A percentile compares a stretch with the other conserved stretches of the same genome.
Evolutionary conservation across 2,888 invertebrate species (phyloP).

Genomic region (Lordiphosa andalusiaca): DNA sequence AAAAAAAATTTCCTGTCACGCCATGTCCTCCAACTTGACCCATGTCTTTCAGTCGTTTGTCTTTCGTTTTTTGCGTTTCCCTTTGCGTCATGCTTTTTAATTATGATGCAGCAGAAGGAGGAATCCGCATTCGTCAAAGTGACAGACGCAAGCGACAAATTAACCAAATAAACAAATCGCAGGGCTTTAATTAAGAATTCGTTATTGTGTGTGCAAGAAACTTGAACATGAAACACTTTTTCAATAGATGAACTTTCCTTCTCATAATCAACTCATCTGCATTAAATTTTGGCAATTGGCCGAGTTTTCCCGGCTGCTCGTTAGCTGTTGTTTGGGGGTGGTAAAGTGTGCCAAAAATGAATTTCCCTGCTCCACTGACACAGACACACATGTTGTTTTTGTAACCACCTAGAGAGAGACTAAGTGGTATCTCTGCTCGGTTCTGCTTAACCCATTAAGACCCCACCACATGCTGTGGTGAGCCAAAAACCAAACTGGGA

Average conservation of each 20-base stretch:
- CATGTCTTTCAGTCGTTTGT: slow-evolving; percentile 40
- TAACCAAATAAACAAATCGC: slow-evolving; percentile 69
- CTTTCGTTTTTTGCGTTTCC: slow-evolving; percentile 24
- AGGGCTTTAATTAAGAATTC: slow-evolving; percentile 57
- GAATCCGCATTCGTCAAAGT: slow-evolving; percentile 71
- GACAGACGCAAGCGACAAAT: slow-evolving; percentile 58
- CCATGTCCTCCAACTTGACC: slow-evolving; percentile 66
- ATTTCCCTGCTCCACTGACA: slow-evolving; percentile 53
- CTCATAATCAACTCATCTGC: slow-evolving; percentile 72
- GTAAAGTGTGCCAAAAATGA: slow-evolving; percentile 63
- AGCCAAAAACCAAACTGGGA: slow-evolving; percentile 49
- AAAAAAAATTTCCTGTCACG: too few relatives aligned
- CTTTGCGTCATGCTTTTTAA: slow-evolving; percentile 64
- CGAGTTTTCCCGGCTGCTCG: slow-evolving; percentile 56
- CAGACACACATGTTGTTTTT: slow-evolving; percentile 52
- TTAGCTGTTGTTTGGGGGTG: slow-evolving; percentile 43
- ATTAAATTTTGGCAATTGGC: slow-evolving; percentile 67
- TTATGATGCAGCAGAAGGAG: slow-evolving; percentile 71
- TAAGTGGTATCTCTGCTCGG: slow-evolving; percentile 49
- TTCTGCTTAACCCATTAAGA: slow-evolving; percentile 67
- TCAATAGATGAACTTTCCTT: slow-evolving; percentile 29
- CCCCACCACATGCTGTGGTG: slow-evolving; percentile 62
- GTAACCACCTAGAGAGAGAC: slow-evolving; percentile 65
- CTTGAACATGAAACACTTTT: slow-evolving; percentile 38
- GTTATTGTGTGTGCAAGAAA: slow-evolving; percentile 24